Percentiles rank a stretch among this genome's conserved stretches.
Conservation (phyloP, 2,888 invertebrate species). For the Pristionchus arcanus region DNA sequence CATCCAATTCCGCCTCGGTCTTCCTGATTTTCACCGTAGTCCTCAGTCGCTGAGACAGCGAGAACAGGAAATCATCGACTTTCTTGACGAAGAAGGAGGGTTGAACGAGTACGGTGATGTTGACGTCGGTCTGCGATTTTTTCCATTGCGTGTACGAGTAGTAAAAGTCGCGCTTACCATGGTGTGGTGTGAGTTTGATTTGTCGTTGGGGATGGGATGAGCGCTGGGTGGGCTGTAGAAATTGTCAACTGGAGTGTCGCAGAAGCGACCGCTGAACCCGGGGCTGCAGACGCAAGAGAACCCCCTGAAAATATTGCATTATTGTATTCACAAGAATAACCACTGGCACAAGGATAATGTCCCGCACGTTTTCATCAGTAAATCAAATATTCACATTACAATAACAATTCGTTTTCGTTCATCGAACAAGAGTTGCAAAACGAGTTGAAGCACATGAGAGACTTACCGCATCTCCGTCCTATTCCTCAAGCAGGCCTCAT, state of each 20-base stretch:
- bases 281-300: slow-evolving; percentile 93
- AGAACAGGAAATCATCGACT: slow-evolving; percentile 66
- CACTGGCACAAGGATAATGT: too few relatives aligned
- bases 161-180: slow-evolving; percentile 53
- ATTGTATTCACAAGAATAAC: slow-evolving; percentile 82
- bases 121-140: slow-evolving; percentile 64
- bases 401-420: too few relatives aligned
- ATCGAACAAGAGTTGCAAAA: too few relatives aligned
- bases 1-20: slow-evolving; percentile 64
- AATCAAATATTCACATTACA: too few relatives aligned
- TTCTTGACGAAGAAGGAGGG: slow-evolving; percentile 62
- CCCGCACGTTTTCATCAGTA: too few relatives aligned
- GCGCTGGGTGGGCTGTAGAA: background rate
- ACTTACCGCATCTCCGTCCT: slow-evolving; percentile 18
- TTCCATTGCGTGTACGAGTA: background rate
- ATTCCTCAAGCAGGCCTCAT: background rate
- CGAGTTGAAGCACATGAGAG: too few relatives aligned
- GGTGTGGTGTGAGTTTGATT: background rate
- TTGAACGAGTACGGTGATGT: slow-evolving; percentile 66
- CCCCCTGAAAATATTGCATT: slow-evolving; percentile 87
- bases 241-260: slow-evolving; percentile 90
- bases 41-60: slow-evolving; percentile 67
- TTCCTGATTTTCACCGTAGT: slow-evolving; percentile 62
- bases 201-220: too few relatives aligned
- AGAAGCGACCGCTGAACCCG: slow-evolving; percentile 93